These are phyloP conservation scores for Drosophila quadrilineata DNA, from an alignment of 1,140 invertebrate genomes.

Conservation along the genomic window DNA sequence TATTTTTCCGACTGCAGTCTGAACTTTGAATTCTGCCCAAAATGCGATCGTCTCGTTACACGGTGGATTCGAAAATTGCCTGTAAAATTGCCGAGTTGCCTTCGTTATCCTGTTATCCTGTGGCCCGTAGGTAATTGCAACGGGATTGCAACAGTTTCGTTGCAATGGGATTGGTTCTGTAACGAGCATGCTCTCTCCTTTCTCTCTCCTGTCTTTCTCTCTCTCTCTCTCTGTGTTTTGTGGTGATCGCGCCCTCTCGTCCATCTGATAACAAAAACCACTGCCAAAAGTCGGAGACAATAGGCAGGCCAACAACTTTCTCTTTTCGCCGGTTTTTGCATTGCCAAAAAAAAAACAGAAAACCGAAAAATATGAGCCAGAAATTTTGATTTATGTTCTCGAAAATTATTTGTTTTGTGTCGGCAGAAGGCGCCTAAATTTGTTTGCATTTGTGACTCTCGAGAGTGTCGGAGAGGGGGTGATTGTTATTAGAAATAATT, in stretches of 20 bases:
- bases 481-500: not conserved
- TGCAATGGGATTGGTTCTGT: conserved; percentile 13
- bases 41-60: conserved; percentile 65
- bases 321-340: conserved; percentile 54
- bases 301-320: conserved; percentile 72
- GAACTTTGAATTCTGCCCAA: no score
- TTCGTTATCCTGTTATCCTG: conserved; percentile 11
- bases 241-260: conserved; percentile 70
- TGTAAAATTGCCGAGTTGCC: conserved; percentile 59
- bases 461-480: conserved; percentile 3
- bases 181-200: conserved; percentile 20
- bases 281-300: conserved; percentile 62
- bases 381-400: conserved; percentile 66
- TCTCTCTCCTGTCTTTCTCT: no score
- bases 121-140: conserved; percentile 41
- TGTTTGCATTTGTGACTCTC: conserved; percentile 14
- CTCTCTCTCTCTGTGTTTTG: no score
- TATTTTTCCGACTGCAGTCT: no score
- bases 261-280: conserved; percentile 80
- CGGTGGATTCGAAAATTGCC: conserved; percentile 69
- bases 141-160: not conserved
- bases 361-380: no score
- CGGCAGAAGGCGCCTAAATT: conserved; percentile 55
- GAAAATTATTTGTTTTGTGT: conserved; percentile 44
- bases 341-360: no score